phyloP scores from a whole-genome alignment of 2,113 vertebrate genomes.

The Dendropsophus ebraccatus region DNA sequence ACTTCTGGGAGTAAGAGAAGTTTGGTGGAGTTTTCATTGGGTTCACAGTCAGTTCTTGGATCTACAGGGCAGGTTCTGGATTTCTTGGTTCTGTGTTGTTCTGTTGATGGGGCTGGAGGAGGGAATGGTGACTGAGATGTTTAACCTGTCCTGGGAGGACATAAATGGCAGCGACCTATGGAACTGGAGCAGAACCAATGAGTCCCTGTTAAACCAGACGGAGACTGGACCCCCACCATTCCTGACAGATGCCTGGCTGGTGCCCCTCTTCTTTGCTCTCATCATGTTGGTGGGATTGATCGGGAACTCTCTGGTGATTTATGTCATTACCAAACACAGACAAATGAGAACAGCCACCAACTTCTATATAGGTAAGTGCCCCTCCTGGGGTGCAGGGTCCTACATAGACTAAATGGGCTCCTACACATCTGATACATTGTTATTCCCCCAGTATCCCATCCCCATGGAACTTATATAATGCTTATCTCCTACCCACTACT shows the following conservation, averaged over 20 bases:
- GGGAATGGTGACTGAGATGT: constrained; percentile 22
- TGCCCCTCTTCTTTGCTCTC: constrained; percentile 81
- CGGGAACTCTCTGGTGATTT: constrained; percentile 82
- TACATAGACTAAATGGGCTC: too few species aligned
- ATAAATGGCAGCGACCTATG: constrained; percentile 19
- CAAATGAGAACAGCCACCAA: constrained; percentile 85
- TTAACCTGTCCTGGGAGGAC: constrained; percentile 26
- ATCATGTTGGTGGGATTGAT: constrained; percentile 83
- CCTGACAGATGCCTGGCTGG: constrained; percentile 82
- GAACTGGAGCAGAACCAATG: constrained; percentile 2
- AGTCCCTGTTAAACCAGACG: constrained; percentile 48
- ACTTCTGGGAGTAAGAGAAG: neutral
- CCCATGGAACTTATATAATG: too few species aligned
- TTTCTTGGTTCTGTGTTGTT: neutral
- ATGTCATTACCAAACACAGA: constrained; percentile 81
- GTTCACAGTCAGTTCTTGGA: neutral
- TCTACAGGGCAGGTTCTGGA: neutral
- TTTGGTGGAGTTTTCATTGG: neutral
- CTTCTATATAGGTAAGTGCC: constrained; percentile 82
- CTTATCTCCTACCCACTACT: too few species aligned
- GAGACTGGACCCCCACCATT: constrained; percentile 75
- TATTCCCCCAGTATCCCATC: too few species aligned
- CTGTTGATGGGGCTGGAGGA: constrained; percentile 44
- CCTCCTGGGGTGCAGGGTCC: neutral
- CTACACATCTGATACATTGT: neutral